Evolutionary conservation across 2,113 vertebrate genomes (phyloP), one percentile per base, ranked within the genome.

Genomic region (Cynocephalus volans): DNA sequence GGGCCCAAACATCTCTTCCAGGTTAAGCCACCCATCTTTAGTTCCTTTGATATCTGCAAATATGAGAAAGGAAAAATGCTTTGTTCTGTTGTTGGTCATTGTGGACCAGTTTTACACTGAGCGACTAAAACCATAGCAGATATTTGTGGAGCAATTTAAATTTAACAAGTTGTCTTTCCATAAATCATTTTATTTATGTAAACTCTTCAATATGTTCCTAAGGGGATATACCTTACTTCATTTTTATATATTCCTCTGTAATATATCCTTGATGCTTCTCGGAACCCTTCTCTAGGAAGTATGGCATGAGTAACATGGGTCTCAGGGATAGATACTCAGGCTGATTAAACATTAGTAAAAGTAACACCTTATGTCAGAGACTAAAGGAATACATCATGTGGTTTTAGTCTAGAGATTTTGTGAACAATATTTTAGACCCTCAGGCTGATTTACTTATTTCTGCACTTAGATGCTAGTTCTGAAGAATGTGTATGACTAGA

Each of bases 381-480:
- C 36, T 41, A 82, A 50, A 82, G 24, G 18, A 81, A 65, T 82
- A 26, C 13, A 82, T 8, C 1, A 4, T 82, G 50, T 33, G 28
- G 12, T 81, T 88, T 75, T 72, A 73, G 41, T 18, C 9, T 23
- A 82, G 24, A 31, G 13, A 52, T 18, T 33, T 73, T 93, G 77
- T 84, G 9, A 81, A n/a, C 12, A 86, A 24, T 88, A 4, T 48
- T 95, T 81, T 81, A 73, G 31, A 3, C 7, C 88, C 2, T 52
- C 41, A 76, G 50, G 31, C 19, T 60, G 10, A 67, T 86, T 77
- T 52, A 31, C 4, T 65, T 76, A 93, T 45, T 89, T 88, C 70
- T 93, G 45, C 19, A 93, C 7, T n/a, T 84, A 95, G n/a, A 81
- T 82, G 23, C 58, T 28, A 13, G 33, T 82, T 88, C 48, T 93